Conservation (phyloP, 2,888 invertebrate genomes). For the Eueremaeus valkanovi region DNA sequence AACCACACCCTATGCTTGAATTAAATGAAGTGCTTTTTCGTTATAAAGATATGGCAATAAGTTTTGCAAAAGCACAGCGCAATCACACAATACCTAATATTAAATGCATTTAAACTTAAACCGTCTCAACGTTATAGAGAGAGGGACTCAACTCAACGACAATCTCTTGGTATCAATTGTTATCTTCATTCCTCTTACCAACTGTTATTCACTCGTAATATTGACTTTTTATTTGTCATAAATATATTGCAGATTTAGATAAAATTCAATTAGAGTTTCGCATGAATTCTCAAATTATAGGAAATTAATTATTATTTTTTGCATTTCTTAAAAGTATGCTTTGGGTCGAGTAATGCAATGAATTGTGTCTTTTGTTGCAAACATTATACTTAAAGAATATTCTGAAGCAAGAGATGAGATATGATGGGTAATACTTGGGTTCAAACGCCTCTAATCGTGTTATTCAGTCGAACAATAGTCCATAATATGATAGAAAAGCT, state of each 20-base stretch:
- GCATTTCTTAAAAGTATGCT: too few species aligned
- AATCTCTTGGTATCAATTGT: constrained; percentile 27
- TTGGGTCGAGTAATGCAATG: too few species aligned
- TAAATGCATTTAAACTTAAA: not conserved
- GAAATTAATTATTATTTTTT: too few species aligned
- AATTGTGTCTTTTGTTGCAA: too few species aligned
- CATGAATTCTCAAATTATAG: too few species aligned
- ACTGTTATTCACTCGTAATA: constrained; percentile 25
- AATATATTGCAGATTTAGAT: constrained; percentile 23
- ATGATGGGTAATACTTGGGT: too few species aligned
- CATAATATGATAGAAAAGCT: too few species aligned
- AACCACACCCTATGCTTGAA: constrained; percentile 33
- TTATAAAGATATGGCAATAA: constrained; percentile 10
- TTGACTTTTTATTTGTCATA: constrained; percentile 36
- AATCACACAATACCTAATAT: constrained; percentile 32
- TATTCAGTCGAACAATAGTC: too few species aligned
- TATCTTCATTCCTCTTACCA: constrained; percentile 28
- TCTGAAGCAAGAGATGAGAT: too few species aligned
- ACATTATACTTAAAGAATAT: too few species aligned
- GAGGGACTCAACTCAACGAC: constrained; percentile 18
- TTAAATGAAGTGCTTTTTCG: constrained; percentile 26
- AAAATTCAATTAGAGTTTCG: not conserved
- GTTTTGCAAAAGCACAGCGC: constrained; percentile 17
- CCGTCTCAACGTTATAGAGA: not conserved
- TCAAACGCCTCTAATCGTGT: too few species aligned